phyloP scores from a whole-genome alignment of 2,797 vertebrate genomes.

The Syngnathus rostellatus region DNA sequence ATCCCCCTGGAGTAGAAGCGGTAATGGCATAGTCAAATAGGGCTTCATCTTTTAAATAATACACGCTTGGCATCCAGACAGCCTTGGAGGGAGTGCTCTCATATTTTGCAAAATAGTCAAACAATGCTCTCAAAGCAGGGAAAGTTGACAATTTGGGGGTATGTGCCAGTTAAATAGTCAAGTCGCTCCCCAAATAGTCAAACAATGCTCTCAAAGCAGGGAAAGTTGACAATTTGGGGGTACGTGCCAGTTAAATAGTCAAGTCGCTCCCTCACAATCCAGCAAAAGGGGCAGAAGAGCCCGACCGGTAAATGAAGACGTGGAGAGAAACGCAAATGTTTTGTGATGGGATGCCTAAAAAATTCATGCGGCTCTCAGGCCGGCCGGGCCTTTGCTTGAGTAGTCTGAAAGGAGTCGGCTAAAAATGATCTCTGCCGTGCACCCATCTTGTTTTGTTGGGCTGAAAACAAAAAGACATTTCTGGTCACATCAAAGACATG shows the following conservation, averaged over 20 bases:
- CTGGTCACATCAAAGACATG: background rate
- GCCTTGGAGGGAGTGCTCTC: constrained; percentile 16
- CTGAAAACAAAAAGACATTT: background rate
- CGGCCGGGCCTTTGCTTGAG: constrained; percentile 32
- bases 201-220: constrained; percentile 4
- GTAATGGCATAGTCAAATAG: constrained; percentile 51
- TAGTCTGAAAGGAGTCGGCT: constrained; percentile 26
- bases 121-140: constrained; percentile 4
- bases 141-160: too few relatives aligned
- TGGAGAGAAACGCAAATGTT: constrained; percentile 52
- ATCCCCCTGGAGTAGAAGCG: constrained; percentile 42
- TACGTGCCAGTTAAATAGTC: constrained; percentile 54
- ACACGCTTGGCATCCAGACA: constrained; percentile 27
- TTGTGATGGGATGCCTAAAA: constrained; percentile 56
- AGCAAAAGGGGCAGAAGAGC: constrained; percentile 28
- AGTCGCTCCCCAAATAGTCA: constrained; percentile 26
- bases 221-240: too few relatives aligned
- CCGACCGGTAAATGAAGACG: constrained; percentile 42
- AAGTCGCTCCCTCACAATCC: constrained; percentile 41
- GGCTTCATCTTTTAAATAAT: constrained; percentile 49
- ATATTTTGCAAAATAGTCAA: constrained; percentile 21
- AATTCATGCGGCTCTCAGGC: constrained; percentile 52
- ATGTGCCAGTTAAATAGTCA: constrained; percentile 57
- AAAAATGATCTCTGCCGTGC: constrained; percentile 23
- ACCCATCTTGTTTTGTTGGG: background rate